A percentile compares a stretch with the other conserved stretches of the same genome.
These are phyloP conservation scores for Sula dactylatra DNA, from an alignment of 2,113 vertebrate genomes.

Conservation along the genomic window DNA sequence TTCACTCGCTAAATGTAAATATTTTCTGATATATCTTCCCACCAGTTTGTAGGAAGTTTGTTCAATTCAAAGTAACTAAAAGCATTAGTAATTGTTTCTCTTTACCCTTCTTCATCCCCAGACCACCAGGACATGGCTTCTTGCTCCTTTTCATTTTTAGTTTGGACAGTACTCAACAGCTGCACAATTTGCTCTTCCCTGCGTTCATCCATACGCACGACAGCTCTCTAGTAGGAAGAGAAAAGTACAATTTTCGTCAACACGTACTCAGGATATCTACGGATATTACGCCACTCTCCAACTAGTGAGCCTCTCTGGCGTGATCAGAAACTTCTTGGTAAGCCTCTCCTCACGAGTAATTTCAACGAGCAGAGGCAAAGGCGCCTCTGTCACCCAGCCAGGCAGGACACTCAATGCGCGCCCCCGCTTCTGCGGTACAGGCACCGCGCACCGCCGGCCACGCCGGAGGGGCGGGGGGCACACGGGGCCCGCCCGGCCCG, in stretches of 20 bases:
- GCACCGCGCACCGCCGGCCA: neutral
- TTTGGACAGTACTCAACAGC: constrained; percentile 87
- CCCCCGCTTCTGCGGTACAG: fast-evolving
- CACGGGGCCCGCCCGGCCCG: no score
- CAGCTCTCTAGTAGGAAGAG: constrained; percentile 79
- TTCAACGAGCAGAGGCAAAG: fast-evolving
- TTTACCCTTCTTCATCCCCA: constrained; percentile 79
- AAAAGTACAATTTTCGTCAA: fast-evolving
- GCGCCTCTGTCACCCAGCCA: fast-evolving
- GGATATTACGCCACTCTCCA: fast-evolving
- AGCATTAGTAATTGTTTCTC: neutral
- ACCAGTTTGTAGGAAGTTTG: neutral
- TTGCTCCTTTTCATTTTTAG: constrained; percentile 67
- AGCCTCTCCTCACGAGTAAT: fast-evolving
- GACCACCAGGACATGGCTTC: constrained; percentile 80
- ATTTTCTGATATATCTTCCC: neutral
- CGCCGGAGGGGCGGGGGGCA: no score
- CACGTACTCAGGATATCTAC: fast-evolving
- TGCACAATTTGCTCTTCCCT: constrained; percentile 92
- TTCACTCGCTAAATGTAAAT: fast-evolving
- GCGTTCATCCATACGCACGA: constrained; percentile 93
- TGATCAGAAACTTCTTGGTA: fast-evolving
- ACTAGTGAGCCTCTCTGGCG: fast-evolving
- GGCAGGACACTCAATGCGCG: no score
- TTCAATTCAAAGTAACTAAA: neutral